Base-by-base conservation (phyloP, 2,888 invertebrate genomes). In the Yponomeuta sedellus region DNA sequence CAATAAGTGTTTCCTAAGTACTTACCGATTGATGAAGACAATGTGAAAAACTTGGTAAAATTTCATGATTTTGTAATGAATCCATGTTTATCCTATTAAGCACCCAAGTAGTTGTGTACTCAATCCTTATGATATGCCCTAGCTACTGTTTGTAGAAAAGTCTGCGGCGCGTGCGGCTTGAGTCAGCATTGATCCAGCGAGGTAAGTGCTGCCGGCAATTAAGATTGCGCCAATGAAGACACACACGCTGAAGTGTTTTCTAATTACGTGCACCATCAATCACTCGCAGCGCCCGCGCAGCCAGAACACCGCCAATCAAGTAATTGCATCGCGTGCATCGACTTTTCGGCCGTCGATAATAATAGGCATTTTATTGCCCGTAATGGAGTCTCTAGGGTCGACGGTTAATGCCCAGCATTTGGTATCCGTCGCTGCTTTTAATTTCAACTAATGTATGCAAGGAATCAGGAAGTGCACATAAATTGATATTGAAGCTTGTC, bases 321-420 rank as follows among this genome's bases (percentile, higher is more conserved):
- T 90, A 88, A 91, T 90, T 91, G 90, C 90, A 90, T 91, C 88
- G 90, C 90, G 90, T 91, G 90, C 90, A 90, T 89, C 88, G 85
- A 86, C 85, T 88, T 90, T 91, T 90, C 85, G 88, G 85, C 87
- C 88, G 89, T 88, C 88, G 89, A 89, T 89, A 89, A 90, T 90
- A 90, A 91, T 89, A 89, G 89, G 86, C 89, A 90, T 91, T 91
- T 91, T 89, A 91, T 90, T 89, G 84, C 88, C 83, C 78, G 82
- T 91, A 90, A 91, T 91, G 88, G 86, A 91, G 90, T 91, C 90
- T 91, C 90, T 89, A 89, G 90, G 90, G 90, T 84, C 85, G 78
- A 74, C 70, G 79, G 80, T 83, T 86, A 86, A 86, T 85, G 85
- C 81, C 80, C 77, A 72, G 73, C 81, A 81, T 85, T 86, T 80